Percentiles rank a stretch among this genome's conserved stretches.
Evolutionary conservation across 2,797 vertebrate genomes (phyloP).

Genomic region (Catamblyrhynchus diadema): DNA sequence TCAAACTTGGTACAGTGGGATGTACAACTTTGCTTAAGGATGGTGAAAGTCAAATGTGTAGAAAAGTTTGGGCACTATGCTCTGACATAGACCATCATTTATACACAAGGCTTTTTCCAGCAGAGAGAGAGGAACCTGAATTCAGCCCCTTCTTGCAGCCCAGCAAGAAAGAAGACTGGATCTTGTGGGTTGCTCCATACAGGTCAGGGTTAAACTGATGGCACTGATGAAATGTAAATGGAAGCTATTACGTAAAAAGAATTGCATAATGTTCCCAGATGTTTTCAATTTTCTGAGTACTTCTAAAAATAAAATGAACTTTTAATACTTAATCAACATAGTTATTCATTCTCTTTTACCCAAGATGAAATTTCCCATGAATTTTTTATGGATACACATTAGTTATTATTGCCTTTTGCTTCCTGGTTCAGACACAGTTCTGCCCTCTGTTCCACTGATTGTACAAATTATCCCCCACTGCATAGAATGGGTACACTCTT

Average conservation of each 20-base stretch:
- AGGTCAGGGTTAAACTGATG: constrained; percentile 28
- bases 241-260: constrained; percentile 34
- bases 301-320: constrained; percentile 67
- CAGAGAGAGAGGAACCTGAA: neutral
- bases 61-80: neutral
- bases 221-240: constrained; percentile 47
- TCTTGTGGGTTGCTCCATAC: neutral
- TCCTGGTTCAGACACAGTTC: neutral
- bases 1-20: neutral
- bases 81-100: neutral
- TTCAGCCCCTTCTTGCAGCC: neutral
- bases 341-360: constrained; percentile 56
- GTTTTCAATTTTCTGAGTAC: constrained; percentile 66
- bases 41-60: neutral
- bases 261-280: constrained; percentile 65
- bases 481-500: neutral
- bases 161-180: neutral
- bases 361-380: constrained; percentile 42
- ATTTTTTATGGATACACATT: constrained; percentile 49
- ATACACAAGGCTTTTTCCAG: neutral
- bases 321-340: constrained; percentile 68
- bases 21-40: neutral
- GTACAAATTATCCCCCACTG: neutral
- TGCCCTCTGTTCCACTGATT: neutral
- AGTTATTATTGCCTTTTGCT: constrained; percentile 42